Evolutionary conservation across 2,888 invertebrate genomes (phyloP).

Genomic region (Bimastos eiseni): DNA sequence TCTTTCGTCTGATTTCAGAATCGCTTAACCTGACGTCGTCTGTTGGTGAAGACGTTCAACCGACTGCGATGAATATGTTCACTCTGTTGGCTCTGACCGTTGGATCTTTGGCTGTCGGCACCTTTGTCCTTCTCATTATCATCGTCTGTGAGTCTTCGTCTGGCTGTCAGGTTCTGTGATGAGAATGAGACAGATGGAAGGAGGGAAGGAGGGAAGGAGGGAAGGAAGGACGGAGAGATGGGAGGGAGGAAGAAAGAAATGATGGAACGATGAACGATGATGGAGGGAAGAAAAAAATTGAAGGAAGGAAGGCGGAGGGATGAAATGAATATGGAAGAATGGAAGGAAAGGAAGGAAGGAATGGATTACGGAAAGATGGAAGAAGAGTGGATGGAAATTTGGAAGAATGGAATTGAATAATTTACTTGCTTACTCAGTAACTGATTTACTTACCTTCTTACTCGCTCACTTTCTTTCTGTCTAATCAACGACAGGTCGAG

Average conservation of each 20-base stretch:
- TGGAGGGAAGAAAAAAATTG: not conserved
- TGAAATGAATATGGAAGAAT: too few relatives aligned
- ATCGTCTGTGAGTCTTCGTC: not conserved
- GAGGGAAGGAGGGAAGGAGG: too few relatives aligned
- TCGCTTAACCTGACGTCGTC: not conserved
- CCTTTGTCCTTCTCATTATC: not conserved
- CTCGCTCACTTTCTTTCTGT: too few relatives aligned
- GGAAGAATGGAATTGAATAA: too few relatives aligned
- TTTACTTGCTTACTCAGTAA: too few relatives aligned
- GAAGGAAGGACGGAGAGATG: too few relatives aligned
- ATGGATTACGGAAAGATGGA: too few relatives aligned
- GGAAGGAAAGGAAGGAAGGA: too few relatives aligned
- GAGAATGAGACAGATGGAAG: not conserved
- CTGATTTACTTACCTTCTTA: too few relatives aligned
- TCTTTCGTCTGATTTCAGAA: not conserved
- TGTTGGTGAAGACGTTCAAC: not conserved
- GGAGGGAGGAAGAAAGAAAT: not conserved
- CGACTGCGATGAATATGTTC: not conserved
- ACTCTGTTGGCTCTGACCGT: not conserved
- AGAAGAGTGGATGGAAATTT: too few relatives aligned
- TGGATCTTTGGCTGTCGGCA: not conserved
- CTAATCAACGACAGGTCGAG: too few relatives aligned
- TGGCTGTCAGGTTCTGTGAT: not conserved
- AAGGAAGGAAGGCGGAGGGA: not conserved
- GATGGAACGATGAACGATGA: not conserved